Evolutionary conservation across 2,113 vertebrate genomes (phyloP).

Genomic region (Micronisus gabar): DNA sequence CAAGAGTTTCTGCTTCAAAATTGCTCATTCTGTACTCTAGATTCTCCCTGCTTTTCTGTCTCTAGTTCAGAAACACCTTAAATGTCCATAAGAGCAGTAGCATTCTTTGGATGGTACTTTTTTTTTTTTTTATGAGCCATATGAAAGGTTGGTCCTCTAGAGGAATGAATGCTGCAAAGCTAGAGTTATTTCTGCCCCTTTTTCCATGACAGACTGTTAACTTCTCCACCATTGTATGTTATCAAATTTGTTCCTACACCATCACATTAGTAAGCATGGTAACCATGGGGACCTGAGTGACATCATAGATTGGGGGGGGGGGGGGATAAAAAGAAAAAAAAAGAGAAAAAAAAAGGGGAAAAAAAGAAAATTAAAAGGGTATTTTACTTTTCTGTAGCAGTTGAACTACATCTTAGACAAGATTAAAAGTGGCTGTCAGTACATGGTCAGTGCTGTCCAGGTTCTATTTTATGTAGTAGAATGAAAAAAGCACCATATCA

Average conservation of each 20-base stretch:
- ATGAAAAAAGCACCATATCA: neutral
- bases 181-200: neutral
- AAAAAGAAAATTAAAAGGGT: neutral
- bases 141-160: neutral
- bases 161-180: neutral
- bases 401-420: neutral
- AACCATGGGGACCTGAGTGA: neutral
- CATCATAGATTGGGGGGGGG: rapidly evolving
- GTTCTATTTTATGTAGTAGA: neutral
- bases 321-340: rapidly evolving
- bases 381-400: neutral
- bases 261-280: neutral
- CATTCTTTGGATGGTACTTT: neutral
- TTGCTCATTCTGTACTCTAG: neutral
- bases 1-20: neutral
- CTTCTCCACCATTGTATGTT: neutral
- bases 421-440: neutral
- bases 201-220: neutral
- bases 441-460: neutral
- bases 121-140: neutral
- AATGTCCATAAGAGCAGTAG: neutral
- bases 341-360: too few relatives aligned
- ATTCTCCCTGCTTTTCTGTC: neutral
- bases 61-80: neutral
- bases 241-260: neutral